A percentile compares a stretch with the other conserved stretches of the same genome.
Evolutionary conservation across 2,113 vertebrate genomes (phyloP).

Genomic region (Poeciliopsis prolifica): DNA sequence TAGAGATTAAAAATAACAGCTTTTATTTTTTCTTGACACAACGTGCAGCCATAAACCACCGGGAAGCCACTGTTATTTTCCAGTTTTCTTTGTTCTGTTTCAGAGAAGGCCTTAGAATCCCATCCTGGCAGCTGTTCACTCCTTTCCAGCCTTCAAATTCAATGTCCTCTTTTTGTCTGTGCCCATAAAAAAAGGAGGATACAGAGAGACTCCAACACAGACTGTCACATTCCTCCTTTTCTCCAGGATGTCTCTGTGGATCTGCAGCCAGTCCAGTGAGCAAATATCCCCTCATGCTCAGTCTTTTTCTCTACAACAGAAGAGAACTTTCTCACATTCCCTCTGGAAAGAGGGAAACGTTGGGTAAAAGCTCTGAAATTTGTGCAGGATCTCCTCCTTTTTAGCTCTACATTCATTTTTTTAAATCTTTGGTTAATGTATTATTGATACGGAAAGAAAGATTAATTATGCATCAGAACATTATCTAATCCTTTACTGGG

Average conservation of each 20-base stretch:
- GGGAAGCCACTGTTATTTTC: conserved; percentile 22
- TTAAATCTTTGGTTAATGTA: conserved; percentile 47
- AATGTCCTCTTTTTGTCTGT: conserved; percentile 7
- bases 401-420: conserved; percentile 51
- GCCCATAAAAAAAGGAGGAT: conserved; percentile 27
- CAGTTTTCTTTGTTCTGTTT: conserved; percentile 13
- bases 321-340: conserved; percentile 33
- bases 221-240: conserved; percentile 78
- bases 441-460: conserved; percentile 62
- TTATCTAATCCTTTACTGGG: conserved; percentile 65
- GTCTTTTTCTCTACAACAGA: background rate
- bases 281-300: conserved; percentile 51
- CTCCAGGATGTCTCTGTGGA: conserved; percentile 71
- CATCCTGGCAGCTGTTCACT: background rate
- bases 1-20: conserved; percentile 25
- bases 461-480: conserved; percentile 73
- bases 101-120: conserved; percentile 16
- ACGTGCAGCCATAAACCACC: conserved; percentile 25
- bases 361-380: conserved; percentile 22
- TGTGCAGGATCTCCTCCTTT: conserved; percentile 40
- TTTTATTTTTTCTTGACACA: conserved; percentile 30
- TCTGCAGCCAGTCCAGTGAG: conserved; percentile 47
- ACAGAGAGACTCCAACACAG: conserved; percentile 42
- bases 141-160: conserved; percentile 10
- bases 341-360: background rate